A percentile compares a stretch with the other conserved stretches of the same genome.
Evolutionary conservation across 2,888 invertebrate genomes (phyloP).

Genomic region (Diogma glabrata): DNA sequence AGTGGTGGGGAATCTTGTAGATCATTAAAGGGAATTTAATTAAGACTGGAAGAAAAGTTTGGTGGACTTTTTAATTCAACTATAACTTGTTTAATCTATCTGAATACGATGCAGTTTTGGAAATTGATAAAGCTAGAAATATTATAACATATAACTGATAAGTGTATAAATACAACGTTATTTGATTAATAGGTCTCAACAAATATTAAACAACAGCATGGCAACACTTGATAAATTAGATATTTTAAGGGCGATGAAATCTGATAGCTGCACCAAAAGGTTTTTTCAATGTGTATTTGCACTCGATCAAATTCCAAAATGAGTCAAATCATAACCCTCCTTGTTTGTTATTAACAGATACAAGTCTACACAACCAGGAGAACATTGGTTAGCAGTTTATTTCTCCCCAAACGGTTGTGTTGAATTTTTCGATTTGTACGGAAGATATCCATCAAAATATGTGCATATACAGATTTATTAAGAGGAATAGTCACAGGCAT

Average conservation of each 20-base stretch:
- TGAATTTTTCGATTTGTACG: background rate
- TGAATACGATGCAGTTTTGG: background rate
- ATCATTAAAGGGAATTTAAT: too few species aligned
- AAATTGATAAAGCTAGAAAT: background rate
- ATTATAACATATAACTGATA: background rate
- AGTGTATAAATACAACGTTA: background rate
- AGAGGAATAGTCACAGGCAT: background rate
- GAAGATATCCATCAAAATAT: background rate
- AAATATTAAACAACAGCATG: too few species aligned
- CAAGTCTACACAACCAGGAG: background rate
- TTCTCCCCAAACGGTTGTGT: background rate
- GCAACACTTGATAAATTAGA: background rate
- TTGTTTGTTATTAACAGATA: background rate
- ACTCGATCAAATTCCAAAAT: background rate
- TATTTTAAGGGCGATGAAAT: background rate
- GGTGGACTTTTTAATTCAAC: too few species aligned
- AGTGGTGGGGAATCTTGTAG: too few species aligned
- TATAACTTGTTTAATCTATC: too few species aligned
- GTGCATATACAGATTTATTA: background rate
- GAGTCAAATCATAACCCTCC: background rate
- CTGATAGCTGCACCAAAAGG: background rate
- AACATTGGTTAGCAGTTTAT: constrained; percentile 3
- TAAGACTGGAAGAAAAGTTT: too few species aligned
- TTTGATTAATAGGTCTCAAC: too few species aligned
- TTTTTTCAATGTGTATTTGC: background rate